Percentiles rank a stretch among this genome's conserved stretches.
These are phyloP conservation scores for Ophraella communa DNA, from an alignment of 2,888 invertebrate species.

Conservation along the genomic window DNA sequence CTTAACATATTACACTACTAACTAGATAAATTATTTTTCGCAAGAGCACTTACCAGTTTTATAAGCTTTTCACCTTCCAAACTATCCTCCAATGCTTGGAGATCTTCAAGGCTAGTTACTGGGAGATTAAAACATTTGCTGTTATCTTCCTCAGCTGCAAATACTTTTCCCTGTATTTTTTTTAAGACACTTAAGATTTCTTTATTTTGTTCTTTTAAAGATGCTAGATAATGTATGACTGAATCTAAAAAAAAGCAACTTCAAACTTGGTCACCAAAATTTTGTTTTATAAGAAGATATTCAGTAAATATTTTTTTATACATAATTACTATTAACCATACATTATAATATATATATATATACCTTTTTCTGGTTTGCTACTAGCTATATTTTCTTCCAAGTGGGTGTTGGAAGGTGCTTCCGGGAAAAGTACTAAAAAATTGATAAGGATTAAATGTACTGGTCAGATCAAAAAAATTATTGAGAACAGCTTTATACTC, in stretches of 20 bases:
- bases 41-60: conserved; percentile 12
- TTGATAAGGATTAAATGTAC: not conserved
- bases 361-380: conserved; percentile 14
- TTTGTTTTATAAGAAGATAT: conserved; percentile 2
- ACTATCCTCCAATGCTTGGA: conserved; percentile 5
- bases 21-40: conserved; percentile 9
- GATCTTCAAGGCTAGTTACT: conserved; percentile 17
- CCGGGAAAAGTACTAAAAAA: conserved; percentile 7
- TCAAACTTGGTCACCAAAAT: conserved; percentile 13
- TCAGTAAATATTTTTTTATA: conserved; percentile 4
- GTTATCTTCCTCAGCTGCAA: conserved; percentile 6
- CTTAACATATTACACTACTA: not conserved
- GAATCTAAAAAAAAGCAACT: conserved; percentile 16
- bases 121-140: conserved; percentile 8
- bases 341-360: too few relatives aligned
- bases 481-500: not conserved
- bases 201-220: conserved; percentile 15
- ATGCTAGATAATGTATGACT: conserved; percentile 12
- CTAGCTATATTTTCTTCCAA: conserved; percentile 13
- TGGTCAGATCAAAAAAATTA: not conserved
- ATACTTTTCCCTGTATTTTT: conserved; percentile 17
- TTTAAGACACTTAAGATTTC: conserved; percentile 2
- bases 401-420: conserved; percentile 8
- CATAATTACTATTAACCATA: conserved; percentile 7
- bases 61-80: conserved; percentile 8